Percentiles rank a stretch among this genome's conserved stretches.
phyloP scores from a whole-genome alignment of 2,113 vertebrate species.

The Sinosuthora webbiana region DNA sequence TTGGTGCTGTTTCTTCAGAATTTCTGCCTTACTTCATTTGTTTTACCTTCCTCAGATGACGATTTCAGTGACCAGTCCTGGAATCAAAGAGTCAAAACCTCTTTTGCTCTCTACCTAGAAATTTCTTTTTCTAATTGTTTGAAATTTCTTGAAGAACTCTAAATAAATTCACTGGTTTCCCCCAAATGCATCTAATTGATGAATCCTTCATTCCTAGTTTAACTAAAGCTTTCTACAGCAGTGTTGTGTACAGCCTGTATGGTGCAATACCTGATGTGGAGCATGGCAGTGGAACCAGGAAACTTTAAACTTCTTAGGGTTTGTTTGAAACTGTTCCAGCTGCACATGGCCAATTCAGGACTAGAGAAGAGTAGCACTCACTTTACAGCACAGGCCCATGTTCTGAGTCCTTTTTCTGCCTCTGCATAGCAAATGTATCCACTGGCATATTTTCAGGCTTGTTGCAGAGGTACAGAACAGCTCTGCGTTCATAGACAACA shows the following conservation, averaged over 20 bases:
- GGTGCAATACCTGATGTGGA: neutral
- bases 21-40: neutral
- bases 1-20: neutral
- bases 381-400: neutral
- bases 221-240: neutral
- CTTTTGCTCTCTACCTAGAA: neutral
- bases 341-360: accelerated
- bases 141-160: neutral
- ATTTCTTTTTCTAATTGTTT: neutral
- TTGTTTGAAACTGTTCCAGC: neutral
- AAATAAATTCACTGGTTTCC: neutral
- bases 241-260: neutral
- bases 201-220: neutral
- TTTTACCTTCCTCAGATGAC: neutral
- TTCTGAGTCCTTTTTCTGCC: neutral
- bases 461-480: neutral
- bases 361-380: neutral
- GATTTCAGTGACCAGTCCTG: neutral
- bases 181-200: neutral
- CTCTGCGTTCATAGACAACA: neutral
- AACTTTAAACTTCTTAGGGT: neutral
- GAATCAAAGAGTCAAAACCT: neutral
- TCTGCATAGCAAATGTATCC: neutral
- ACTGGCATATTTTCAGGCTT: neutral
- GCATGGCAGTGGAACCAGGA: neutral